Conservation (phyloP, 2,797 vertebrate species). For the Sebastes minor region DNA sequence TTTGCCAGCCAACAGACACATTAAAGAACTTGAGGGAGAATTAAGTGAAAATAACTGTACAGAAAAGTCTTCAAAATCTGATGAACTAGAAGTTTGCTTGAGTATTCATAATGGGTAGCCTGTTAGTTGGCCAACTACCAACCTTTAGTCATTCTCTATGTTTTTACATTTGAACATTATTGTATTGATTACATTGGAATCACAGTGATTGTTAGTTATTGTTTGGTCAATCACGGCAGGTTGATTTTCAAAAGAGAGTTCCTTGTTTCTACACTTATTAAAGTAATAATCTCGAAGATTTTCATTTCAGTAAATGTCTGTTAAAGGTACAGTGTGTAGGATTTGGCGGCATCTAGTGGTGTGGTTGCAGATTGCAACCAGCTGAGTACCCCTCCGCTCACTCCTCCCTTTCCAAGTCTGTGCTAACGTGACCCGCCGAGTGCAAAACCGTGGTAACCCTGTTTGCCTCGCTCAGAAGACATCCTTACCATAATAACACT, state of each 20-base stretch:
- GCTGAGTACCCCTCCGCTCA: no score
- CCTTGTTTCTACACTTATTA: background rate
- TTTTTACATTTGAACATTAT: background rate
- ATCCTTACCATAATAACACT: no score
- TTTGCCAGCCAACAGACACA: background rate
- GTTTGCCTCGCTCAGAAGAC: no score
- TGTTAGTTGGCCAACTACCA: no score
- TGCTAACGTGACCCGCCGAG: rapidly evolving
- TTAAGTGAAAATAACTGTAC: background rate
- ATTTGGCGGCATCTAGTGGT: no score
- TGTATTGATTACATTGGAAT: background rate
- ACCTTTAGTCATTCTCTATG: background rate
- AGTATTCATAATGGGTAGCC: background rate
- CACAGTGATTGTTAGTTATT: background rate
- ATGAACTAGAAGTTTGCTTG: background rate
- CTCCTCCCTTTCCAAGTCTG: no score
- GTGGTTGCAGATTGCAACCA: no score
- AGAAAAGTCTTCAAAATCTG: background rate
- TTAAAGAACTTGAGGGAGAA: background rate
- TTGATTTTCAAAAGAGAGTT: background rate
- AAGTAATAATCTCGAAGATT: background rate
- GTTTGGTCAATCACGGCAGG: background rate
- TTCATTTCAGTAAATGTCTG: background rate
- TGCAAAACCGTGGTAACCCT: rapidly evolving
- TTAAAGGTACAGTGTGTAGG: background rate